phyloP scores from a whole-genome alignment of 2,797 vertebrate species.

The Cuculus canorus region DNA sequence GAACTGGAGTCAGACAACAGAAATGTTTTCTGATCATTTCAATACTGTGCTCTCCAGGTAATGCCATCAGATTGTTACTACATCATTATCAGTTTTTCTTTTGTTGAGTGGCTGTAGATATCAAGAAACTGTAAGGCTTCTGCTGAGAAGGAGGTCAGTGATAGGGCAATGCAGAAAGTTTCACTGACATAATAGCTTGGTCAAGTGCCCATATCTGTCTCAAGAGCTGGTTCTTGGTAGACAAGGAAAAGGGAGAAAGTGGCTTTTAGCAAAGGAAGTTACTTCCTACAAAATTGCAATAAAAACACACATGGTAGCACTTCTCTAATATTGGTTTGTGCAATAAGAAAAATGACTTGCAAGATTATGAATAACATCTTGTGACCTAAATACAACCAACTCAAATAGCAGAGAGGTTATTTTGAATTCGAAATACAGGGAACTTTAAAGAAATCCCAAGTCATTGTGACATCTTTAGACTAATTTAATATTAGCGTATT shows the following conservation, averaged over 20 bases:
- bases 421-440: neutral
- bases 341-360: neutral
- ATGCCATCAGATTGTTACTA: neutral
- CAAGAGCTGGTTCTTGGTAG: neutral
- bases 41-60: neutral
- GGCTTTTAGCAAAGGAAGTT: no score
- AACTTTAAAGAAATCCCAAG: neutral
- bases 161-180: neutral
- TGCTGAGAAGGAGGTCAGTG: neutral
- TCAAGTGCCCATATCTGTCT: neutral
- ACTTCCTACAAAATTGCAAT: neutral
- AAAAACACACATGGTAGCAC: neutral
- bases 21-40: neutral
- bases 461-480: neutral
- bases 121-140: neutral
- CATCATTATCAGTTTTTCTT: neutral
- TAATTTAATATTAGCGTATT: neutral
- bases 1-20: neutral
- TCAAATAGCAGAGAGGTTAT: neutral
- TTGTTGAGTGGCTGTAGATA: neutral
- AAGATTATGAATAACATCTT: neutral
- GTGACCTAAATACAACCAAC: neutral
- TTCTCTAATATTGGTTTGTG: neutral
- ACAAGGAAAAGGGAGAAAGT: neutral
- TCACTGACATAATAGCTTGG: fast-evolving